Percentiles rank a stretch among this genome's conserved stretches.
These are phyloP conservation scores for Pseudomyrmex cubaensis DNA, from an alignment of 1,140 invertebrate genomes.

Conservation along the genomic window DNA sequence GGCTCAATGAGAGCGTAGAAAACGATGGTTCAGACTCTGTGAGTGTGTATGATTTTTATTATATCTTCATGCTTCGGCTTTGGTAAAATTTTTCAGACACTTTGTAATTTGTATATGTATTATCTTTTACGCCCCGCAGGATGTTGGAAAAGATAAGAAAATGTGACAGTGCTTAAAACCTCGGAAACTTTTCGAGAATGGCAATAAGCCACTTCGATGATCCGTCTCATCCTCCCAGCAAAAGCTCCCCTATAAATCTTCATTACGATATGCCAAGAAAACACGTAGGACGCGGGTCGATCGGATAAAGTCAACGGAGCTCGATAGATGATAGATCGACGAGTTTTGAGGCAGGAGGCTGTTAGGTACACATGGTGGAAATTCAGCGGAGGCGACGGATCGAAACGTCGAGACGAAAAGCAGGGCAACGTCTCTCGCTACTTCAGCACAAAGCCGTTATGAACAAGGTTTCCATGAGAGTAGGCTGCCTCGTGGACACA, in stretches of 20 bases:
- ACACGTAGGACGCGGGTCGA: constrained; percentile 64
- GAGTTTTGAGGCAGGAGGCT: constrained; percentile 11
- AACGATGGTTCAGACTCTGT: too few relatives aligned
- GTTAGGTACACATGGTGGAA: constrained; percentile 4
- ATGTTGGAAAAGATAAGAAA: constrained; percentile 12
- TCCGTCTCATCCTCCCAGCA: constrained; percentile 50
- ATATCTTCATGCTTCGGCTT: too few relatives aligned
- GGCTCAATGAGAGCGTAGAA: too few relatives aligned
- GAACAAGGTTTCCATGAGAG: constrained; percentile 60
- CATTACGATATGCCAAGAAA: constrained; percentile 77
- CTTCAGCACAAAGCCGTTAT: constrained; percentile 59
- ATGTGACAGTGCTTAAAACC: constrained; percentile 66
- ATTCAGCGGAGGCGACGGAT: constrained; percentile 42
- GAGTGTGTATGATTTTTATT: too few relatives aligned
- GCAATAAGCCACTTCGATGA: constrained; percentile 78
- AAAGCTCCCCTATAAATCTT: constrained; percentile 80
- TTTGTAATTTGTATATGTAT: constrained; percentile 50
- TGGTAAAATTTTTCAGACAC: background rate
- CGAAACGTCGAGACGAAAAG: constrained; percentile 73
- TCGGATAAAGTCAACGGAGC: constrained; percentile 65
- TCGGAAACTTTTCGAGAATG: constrained; percentile 74
- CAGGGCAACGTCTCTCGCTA: constrained; percentile 63
- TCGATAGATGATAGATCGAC: constrained; percentile 69
- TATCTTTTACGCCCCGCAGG: constrained; percentile 8
- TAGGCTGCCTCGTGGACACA: constrained; percentile 9